phyloP scores from a whole-genome alignment of 2,888 invertebrate genomes.

The Oasisia sp. region DNA sequence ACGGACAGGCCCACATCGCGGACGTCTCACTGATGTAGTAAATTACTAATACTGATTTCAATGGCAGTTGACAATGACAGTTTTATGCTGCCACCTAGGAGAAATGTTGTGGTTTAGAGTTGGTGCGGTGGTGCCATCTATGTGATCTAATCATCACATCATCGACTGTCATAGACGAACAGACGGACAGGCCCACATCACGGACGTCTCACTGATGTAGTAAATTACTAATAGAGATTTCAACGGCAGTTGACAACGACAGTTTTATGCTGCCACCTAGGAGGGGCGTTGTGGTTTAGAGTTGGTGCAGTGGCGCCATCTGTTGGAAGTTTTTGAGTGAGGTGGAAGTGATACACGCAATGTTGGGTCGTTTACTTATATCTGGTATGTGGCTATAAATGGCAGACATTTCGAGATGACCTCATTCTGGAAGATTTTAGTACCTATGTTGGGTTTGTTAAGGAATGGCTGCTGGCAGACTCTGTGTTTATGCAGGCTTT shows the following conservation, averaged over 20 bases:
- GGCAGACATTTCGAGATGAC: too few relatives aligned
- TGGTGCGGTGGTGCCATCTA: neutral
- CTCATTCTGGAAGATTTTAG: too few relatives aligned
- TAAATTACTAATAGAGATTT: neutral
- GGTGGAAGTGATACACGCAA: too few relatives aligned
- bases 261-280: neutral
- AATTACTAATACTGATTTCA: neutral
- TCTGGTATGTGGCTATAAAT: too few relatives aligned
- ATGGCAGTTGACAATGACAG: neutral
- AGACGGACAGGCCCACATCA: neutral
- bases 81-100: neutral
- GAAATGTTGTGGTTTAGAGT: neutral
- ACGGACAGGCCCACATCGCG: neutral
- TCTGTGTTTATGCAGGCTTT: too few relatives aligned
- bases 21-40: neutral
- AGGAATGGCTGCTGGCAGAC: too few relatives aligned
- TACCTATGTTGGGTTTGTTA: too few relatives aligned
- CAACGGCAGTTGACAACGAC: neutral
- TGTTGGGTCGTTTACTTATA: too few relatives aligned
- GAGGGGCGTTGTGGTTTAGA: neutral
- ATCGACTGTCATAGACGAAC: neutral
- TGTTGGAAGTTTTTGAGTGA: neutral
- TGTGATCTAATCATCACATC: neutral
- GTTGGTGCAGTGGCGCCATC: neutral
- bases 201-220: neutral